These are phyloP conservation scores for Pandemis cinnamomeana DNA, from an alignment of 2,888 invertebrate species.

Conservation along the genomic window DNA sequence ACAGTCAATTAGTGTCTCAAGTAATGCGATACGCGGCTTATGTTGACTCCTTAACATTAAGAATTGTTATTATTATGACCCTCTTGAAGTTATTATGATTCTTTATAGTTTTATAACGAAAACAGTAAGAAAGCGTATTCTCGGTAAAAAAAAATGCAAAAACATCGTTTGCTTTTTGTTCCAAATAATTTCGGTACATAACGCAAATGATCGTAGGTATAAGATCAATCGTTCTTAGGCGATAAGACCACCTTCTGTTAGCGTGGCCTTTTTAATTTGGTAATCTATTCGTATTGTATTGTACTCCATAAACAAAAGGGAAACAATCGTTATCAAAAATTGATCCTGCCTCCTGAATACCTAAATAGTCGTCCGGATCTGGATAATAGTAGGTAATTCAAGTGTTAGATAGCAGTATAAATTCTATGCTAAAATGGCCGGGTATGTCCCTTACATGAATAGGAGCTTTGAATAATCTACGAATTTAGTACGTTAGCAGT, in stretches of 20 bases:
- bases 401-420: neutral
- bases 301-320: too few species aligned
- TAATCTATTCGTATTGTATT: too few species aligned
- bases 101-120: neutral
- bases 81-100: conserved; percentile 1
- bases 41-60: conserved; percentile 12
- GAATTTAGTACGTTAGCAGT: conserved; percentile 31
- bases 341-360: neutral
- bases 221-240: too few species aligned
- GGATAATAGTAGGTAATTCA: neutral
- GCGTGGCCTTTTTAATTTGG: too few species aligned
- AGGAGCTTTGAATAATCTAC: conserved; percentile 31
- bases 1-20: conserved; percentile 30
- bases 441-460: conserved; percentile 26
- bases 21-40: conserved; percentile 9
- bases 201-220: neutral
- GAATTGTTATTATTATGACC: conserved; percentile 2
- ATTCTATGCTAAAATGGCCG: conserved; percentile 7
- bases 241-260: too few species aligned
- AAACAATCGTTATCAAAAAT: neutral
- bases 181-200: too few species aligned
- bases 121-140: neutral
- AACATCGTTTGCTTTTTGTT: neutral
- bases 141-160: neutral
- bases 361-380: neutral